phyloP scores from a whole-genome alignment of 2,113 vertebrate species.

The Psittacus erithacus region DNA sequence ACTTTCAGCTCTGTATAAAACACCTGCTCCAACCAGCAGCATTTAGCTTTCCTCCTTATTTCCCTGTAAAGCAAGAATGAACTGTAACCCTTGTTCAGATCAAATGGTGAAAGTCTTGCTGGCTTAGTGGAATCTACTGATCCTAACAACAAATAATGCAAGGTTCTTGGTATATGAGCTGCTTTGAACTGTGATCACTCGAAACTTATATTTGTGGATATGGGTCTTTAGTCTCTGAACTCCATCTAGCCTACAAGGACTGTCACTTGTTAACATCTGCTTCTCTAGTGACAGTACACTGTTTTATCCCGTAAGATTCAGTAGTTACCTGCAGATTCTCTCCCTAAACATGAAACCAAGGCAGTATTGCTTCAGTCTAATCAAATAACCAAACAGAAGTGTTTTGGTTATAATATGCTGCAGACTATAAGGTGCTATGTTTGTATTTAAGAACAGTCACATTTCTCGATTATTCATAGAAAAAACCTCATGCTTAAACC shows the following conservation, averaged over 20 bases:
- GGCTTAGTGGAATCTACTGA: neutral
- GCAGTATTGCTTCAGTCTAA: neutral
- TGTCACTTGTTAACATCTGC: neutral
- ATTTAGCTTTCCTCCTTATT: neutral
- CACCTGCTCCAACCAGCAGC: slow-evolving; percentile 48
- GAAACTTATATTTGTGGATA: neutral
- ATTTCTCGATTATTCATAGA: neutral
- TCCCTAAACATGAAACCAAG: neutral
- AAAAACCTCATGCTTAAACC: neutral
- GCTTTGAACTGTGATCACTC: neutral
- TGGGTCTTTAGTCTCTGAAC: neutral
- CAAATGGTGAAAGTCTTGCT: neutral
- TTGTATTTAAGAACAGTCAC: neutral
- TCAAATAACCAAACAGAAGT: neutral
- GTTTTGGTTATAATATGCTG: neutral
- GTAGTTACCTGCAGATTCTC: neutral
- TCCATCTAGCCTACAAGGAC: neutral
- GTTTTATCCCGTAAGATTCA: neutral
- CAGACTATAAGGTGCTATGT: neutral
- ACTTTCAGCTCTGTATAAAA: slow-evolving; percentile 35
- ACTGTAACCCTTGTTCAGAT: neutral
- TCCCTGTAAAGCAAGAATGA: neutral
- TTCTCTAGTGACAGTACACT: neutral
- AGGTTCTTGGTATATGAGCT: neutral
- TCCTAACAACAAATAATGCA: neutral